These are phyloP conservation scores for Idaea biselata DNA, from an alignment of 2,888 invertebrate genomes.

Conservation along the genomic window DNA sequence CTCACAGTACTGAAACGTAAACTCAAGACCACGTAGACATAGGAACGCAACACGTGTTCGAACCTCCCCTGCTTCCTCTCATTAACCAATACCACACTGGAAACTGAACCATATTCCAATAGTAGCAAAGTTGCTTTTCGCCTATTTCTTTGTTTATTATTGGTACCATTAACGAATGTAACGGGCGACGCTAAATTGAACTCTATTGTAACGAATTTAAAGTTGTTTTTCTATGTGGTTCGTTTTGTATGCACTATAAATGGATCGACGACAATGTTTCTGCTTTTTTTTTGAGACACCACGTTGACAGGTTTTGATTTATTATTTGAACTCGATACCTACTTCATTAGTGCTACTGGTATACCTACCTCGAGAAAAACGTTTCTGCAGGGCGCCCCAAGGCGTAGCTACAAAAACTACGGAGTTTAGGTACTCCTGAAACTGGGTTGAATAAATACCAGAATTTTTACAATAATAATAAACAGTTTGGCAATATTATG, in stretches of 20 bases:
- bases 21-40: constrained; percentile 38
- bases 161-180: too few species aligned
- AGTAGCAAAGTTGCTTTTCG: neutral
- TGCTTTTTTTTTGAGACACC: constrained; percentile 29
- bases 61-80: constrained; percentile 45
- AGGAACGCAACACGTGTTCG: constrained; percentile 64
- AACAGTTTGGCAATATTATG: too few species aligned
- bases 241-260: constrained; percentile 18
- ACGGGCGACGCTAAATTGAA: neutral
- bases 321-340: constrained; percentile 29
- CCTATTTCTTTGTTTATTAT: neutral
- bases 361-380: too few species aligned
- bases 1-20: constrained; percentile 13
- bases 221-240: neutral
- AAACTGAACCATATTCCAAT: neutral
- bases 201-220: neutral
- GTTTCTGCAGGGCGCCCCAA: too few species aligned
- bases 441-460: too few species aligned
- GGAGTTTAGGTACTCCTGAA: too few species aligned
- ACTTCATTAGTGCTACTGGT: constrained; percentile 23
- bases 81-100: constrained; percentile 9
- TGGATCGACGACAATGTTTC: constrained; percentile 27
- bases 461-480: too few species aligned
- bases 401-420: too few species aligned
- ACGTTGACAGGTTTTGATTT: constrained; percentile 35